A percentile compares a stretch with the other conserved stretches of the same genome.
Evolutionary conservation across 2,888 invertebrate genomes (phyloP).

Genomic region (Melieria picta): DNA sequence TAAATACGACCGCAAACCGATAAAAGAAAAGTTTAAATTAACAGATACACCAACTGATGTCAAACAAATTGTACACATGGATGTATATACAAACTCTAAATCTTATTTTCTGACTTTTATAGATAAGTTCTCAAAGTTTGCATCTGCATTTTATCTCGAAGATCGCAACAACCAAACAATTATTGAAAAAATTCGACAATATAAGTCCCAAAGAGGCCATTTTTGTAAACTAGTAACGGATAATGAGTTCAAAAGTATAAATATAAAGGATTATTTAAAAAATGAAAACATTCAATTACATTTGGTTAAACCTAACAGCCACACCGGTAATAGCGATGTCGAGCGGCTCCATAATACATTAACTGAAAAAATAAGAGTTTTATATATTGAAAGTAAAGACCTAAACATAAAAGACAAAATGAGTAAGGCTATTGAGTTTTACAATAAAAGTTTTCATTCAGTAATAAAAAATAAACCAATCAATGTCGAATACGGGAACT

Average conservation of each 20-base stretch:
- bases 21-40: no score
- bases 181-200: no score
- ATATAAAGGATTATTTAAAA: conserved; percentile 23
- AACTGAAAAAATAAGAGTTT: conserved; percentile 22
- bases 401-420: conserved; percentile 24
- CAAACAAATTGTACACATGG: no score
- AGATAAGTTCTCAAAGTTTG: no score
- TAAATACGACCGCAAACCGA: no score
- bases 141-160: no score
- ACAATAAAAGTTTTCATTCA: conserved; percentile 27
- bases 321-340: conserved; percentile 26
- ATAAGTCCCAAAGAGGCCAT: no score
- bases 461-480: conserved; percentile 24
- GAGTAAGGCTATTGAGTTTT: conserved; percentile 24
- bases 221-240: no score
- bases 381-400: neutral
- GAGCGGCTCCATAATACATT: conserved; percentile 27
- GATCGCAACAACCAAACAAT: no score
- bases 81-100: no score
- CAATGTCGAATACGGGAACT: conserved; percentile 18
- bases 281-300: conserved; percentile 19
- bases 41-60: no score
- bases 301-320: neutral
- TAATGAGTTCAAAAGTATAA: conserved; percentile 18
- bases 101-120: no score